Base-by-base conservation (phyloP, 1,140 invertebrate species). In the Acromyrmex charruanus region DNA sequence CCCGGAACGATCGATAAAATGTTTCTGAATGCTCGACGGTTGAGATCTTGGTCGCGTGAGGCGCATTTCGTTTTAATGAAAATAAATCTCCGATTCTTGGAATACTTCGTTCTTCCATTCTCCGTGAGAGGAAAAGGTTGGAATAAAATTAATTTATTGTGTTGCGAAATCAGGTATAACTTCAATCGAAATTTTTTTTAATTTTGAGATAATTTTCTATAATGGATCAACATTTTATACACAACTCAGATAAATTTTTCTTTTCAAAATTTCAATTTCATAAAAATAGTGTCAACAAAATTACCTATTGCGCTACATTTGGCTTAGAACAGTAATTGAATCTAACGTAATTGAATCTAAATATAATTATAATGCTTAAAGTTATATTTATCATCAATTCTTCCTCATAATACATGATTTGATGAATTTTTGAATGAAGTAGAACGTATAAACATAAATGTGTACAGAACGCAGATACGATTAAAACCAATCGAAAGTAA, bases 1-100 rank as follows among this genome's bases (percentile, higher is more conserved):
- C 28, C 55, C 51, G 61, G 88, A 77, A 89, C 75, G 77, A 77
- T 89, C 87, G 88, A 89, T 89, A 53, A 53, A 51, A 75, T 49
- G 61, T 77, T 69, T 89, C 61, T 59, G 68, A 88, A 88, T 58
- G 28, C 35, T 72, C 10, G 31, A 44, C 51, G 58, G 6, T 18
- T 1, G 25, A 75, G 35, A 82, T 65, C 55, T 28, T 35, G 2
- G 71, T 66, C 58, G 1, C 14, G 49, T 35, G n/a, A 25, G 31
- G 31, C 25, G 14, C 21, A 59, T 55, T 55, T 63, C 16, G 16
- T 44, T 6, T 84, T 35, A 51, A 69, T 69, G 66, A 35, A 75
- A 75, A 75, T 75, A 44, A 71, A 69, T 39, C 21, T 18, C 25
- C 0, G 39, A 18, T 14, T 85, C 28, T 51, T 49, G n/a, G 39